Conservation (phyloP, 1,140 invertebrate species). For the Lutraria rhynchaena region DNA sequence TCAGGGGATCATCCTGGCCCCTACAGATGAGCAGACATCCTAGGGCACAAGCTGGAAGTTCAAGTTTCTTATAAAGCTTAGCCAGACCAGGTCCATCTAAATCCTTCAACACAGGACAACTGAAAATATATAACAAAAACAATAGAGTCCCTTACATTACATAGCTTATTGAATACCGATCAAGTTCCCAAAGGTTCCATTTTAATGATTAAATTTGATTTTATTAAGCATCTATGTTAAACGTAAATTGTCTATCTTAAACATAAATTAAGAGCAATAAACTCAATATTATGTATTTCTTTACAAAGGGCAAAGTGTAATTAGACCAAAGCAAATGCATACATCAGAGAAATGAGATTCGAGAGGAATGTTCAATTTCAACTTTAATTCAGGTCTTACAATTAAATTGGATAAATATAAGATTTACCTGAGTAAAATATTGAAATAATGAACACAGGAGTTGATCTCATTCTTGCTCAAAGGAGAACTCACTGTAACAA, state of each 20-base stretch:
- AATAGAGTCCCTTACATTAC: background rate
- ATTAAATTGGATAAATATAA: too few species aligned
- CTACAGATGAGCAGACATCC: slow-evolving; percentile 62
- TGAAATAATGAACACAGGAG: slow-evolving; percentile 67
- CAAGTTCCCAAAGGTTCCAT: background rate
- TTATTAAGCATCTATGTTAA: too few species aligned
- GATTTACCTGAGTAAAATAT: slow-evolving; percentile 66
- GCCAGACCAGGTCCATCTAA: slow-evolving; percentile 58
- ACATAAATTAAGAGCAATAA: too few species aligned
- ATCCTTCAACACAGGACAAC: slow-evolving; percentile 67
- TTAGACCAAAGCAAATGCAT: too few species aligned
- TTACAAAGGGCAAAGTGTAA: too few species aligned
- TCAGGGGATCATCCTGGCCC: background rate
- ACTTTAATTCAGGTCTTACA: too few species aligned
- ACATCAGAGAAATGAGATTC: too few species aligned
- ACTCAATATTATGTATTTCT: too few species aligned
- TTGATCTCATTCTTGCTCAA: slow-evolving; percentile 63
- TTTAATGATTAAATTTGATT: too few species aligned
- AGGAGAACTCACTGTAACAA: slow-evolving; percentile 65
- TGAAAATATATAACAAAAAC: slow-evolving; percentile 50
- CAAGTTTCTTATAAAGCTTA: slow-evolving; percentile 63
- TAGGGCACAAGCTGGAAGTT: slow-evolving; percentile 66
- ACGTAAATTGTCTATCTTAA: too few species aligned
- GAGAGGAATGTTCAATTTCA: too few species aligned
- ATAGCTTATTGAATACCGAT: background rate